Evolutionary conservation across 2,797 vertebrate species (phyloP).

Genomic region (Dromococcyx pavoninus): DNA sequence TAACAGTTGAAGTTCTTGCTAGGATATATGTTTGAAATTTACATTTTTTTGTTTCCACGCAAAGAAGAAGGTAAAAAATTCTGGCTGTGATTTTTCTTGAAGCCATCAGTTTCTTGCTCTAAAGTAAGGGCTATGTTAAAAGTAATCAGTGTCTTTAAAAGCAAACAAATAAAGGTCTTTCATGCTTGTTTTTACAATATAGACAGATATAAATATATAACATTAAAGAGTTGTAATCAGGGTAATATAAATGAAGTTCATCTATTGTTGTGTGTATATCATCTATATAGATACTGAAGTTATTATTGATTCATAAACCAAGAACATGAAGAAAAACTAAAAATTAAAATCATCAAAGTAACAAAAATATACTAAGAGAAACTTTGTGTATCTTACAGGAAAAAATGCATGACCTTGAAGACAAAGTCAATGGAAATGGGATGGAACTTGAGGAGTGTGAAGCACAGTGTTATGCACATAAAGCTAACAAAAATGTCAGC

Average conservation of each 20-base stretch:
- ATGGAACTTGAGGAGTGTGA: neutral
- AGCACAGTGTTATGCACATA: neutral
- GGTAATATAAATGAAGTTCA: neutral
- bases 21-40: neutral
- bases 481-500: neutral
- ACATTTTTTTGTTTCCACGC: neutral
- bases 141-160: neutral
- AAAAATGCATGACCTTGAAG: neutral
- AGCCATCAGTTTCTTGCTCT: neutral
- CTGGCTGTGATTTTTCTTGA: neutral
- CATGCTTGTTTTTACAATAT: neutral
- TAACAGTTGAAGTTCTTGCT: neutral
- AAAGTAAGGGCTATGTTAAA: neutral
- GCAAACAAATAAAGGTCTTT: neutral
- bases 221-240: neutral
- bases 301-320: neutral
- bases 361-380: neutral
- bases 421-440: neutral
- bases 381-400: neutral
- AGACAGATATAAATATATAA: neutral
- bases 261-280: neutral
- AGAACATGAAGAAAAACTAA: neutral
- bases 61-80: neutral
- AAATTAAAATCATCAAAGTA: neutral
- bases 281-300: neutral